Base-by-base conservation (phyloP, 2,113 vertebrate genomes). In the Cryptotis parvus region DNA sequence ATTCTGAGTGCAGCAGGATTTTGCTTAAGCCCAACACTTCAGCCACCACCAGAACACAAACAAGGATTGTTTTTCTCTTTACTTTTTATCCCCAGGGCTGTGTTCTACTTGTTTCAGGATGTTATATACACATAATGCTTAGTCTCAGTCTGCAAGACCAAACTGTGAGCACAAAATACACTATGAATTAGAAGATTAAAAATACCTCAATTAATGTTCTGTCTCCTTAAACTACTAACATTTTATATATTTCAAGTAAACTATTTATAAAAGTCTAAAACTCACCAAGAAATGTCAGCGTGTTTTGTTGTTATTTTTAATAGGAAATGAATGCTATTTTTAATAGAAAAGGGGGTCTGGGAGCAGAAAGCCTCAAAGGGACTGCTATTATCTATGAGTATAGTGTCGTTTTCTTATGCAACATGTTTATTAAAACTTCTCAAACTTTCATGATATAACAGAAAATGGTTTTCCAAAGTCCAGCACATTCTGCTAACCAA, bases 201-300 rank as follows among this genome's bases (percentile, higher is more conserved):
- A 66, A 83, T 91, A 41, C 9, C 8, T 43, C 84, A 87, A 74
- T 24, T 3, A 27, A 91, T 33, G 37, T 33, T 61, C 45, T 63
- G 43, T 77, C 39, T 84, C 24, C 26, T 70, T 31, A 37, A 20
- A 91, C 66, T 33, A 88, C 70, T 78, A 63, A 66, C 33, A 41
- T 79, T 92, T 86, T 24, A 1, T 20, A 85, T 79, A 91, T 82
- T 69, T 45, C 69, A 94, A 92, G 72, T 39, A 89, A 79, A 22
- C 26, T n/a, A 52, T 88, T 82, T 74, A 31, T 68, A 37, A 87
- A 91, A 58, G 11, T 43, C 66, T 91, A 78, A 93, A 91, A 41
- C 79, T 33, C 4, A 55, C 52, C 31, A 31, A 45, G 43, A 78
- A 66, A 7, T 29, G 6, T 10, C n/a, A 39, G 43, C 0, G 12